Base-by-base conservation (phyloP, 2,888 invertebrate species). In the Nymphalis c-album region DNA sequence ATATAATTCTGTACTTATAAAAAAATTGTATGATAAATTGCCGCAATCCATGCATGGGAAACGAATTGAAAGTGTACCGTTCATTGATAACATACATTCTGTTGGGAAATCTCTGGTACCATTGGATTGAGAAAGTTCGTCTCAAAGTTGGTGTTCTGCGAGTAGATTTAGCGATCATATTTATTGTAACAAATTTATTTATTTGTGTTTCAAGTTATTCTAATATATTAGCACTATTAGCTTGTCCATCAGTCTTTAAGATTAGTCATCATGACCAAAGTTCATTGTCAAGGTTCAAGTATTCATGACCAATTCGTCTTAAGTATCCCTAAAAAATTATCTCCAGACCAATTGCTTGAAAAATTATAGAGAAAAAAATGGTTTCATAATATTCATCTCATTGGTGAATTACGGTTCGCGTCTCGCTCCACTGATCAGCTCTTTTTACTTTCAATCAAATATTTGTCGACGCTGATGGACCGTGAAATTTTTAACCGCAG, bases 371-470 rank as follows among this genome's bases (percentile, higher is more conserved):
- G 4, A 18, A 57, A 57, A 7, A 6, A 31, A 7, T 31, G 40
- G 57, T 57, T 57, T 26, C 60, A 47, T 60, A 60, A 60, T 60
- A 60, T 7, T 20, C 16, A 60, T 47, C 46, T 60, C 22, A 60
- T 60, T 46, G 60, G 48, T n/a, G 58, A 60, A 59, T 57, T 18
- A 48, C 60, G 53, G 47, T 55, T 55, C 18, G 55, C 22, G 64
- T 46, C 57, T 51, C 70, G 72, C 51, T 70, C 51, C 68, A 63
- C 59, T 59, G 35, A 18, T n/a, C 61, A 20, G 46, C 55, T 59
- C 55, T 68, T 70, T 67, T 71, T 71, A 71, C 73, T 74, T 75
- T 72, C 71, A 71, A 70, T 65, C 64, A 57, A 73, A 72, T 68
- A 59, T 69, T 71, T 68, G 60, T n/a, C 45, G 18, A 57, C 5